Percentiles rank a stretch among this genome's conserved stretches.
These are phyloP conservation scores for Chaetodon auriga DNA, from an alignment of 2,113 vertebrate species.

Conservation along the genomic window DNA sequence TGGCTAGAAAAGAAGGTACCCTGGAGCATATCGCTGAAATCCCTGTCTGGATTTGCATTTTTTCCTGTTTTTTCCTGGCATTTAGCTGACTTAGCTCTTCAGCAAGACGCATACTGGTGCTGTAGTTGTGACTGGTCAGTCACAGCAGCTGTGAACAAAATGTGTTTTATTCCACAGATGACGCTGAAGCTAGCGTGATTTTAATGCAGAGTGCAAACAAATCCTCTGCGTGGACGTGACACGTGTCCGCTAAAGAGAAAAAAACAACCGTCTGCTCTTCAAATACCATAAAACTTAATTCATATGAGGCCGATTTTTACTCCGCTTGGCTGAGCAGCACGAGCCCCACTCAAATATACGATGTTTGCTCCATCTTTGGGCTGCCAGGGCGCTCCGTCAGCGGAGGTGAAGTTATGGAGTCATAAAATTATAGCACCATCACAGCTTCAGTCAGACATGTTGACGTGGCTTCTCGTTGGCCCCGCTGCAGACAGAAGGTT, in stretches of 20 bases:
- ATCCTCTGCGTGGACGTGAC: background rate
- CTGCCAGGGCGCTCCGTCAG: slow-evolving; percentile 25
- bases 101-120: background rate
- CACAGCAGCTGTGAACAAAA: background rate
- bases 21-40: background rate
- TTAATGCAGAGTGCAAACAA: background rate
- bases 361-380: background rate
- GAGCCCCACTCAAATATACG: background rate
- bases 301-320: background rate
- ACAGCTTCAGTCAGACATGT: slow-evolving; percentile 23
- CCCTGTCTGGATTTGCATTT: background rate
- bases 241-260: background rate
- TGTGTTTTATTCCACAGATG: background rate
- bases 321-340: slow-evolving; percentile 1
- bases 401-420: slow-evolving; percentile 8
- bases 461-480: slow-evolving; percentile 23
- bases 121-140: too few relatives aligned
- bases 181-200: background rate
- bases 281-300: background rate
- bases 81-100: too few relatives aligned
- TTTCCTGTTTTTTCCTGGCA: background rate
- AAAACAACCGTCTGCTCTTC: background rate
- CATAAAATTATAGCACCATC: slow-evolving; percentile 49
- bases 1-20: background rate
- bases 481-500: background rate